Conservation (phyloP, 1,140 invertebrate species). For the Pseudachorutes palmiensis region DNA sequence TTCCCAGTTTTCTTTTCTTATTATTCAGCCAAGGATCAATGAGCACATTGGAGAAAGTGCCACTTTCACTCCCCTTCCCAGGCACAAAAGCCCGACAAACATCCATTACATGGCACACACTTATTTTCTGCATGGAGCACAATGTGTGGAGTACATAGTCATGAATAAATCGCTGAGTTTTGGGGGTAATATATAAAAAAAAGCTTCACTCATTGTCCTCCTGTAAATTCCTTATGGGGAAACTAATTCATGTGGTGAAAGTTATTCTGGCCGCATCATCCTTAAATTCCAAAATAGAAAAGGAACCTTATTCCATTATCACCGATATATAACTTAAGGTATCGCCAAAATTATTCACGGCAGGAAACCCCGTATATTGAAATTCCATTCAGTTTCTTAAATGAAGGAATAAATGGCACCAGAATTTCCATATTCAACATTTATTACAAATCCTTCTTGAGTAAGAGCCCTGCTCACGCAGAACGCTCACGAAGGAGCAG, state of each 20-base stretch:
- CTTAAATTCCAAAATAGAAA: too few relatives aligned
- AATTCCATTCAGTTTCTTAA: too few relatives aligned
- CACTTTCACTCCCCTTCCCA: background rate
- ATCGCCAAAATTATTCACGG: too few relatives aligned
- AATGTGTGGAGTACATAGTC: background rate
- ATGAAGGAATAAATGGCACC: too few relatives aligned
- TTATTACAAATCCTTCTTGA: too few relatives aligned
- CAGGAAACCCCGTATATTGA: too few relatives aligned
- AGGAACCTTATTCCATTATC: too few relatives aligned
- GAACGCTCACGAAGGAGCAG: too few relatives aligned
- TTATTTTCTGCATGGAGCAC: too few relatives aligned
- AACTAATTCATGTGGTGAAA: background rate
- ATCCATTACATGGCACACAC: background rate
- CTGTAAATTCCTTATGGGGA: background rate
- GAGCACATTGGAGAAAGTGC: background rate
- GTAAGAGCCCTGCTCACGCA: too few relatives aligned
- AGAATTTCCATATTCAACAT: too few relatives aligned
- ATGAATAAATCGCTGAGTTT: background rate
- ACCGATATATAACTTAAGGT: too few relatives aligned
- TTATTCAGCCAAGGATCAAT: background rate
- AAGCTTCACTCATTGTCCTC: background rate
- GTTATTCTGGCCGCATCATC: constrained; percentile 6
- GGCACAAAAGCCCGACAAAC: background rate
- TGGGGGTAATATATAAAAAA: background rate
- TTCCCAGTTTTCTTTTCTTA: constrained; percentile 12